Percentiles rank a stretch among this genome's conserved stretches.
Conservation (phyloP, 2,113 vertebrate species). For the Chitala chitala region DNA sequence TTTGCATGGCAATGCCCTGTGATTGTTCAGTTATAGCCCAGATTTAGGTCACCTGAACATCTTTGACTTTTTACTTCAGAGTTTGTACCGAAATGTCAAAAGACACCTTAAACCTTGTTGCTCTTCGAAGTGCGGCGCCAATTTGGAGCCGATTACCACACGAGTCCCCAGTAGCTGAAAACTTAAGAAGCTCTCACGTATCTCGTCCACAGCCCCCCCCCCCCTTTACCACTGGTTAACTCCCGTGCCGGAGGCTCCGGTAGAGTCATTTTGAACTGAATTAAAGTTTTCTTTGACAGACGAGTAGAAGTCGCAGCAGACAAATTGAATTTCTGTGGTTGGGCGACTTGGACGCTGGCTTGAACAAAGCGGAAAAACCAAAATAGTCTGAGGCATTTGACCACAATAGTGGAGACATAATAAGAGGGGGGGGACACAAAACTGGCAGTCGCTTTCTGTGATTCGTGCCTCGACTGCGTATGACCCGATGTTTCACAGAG, state of each 20-base stretch:
- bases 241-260: background rate
- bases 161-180: background rate
- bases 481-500: background rate
- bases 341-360: slow-evolving; percentile 45
- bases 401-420: slow-evolving; percentile 25
- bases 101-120: background rate
- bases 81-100: too few species aligned
- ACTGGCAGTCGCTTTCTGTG: background rate
- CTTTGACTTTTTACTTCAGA: background rate
- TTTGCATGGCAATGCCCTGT: background rate
- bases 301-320: slow-evolving; percentile 38
- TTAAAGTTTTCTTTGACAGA: slow-evolving; percentile 41
- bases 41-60: background rate
- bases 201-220: background rate
- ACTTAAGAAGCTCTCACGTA: background rate
- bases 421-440: slow-evolving; percentile 20
- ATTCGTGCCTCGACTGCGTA: background rate
- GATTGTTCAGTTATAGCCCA: background rate
- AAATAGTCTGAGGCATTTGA: slow-evolving; percentile 41
- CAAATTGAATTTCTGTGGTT: slow-evolving; percentile 51
- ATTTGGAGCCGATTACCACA: background rate
- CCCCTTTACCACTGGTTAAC: background rate
- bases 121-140: background rate
- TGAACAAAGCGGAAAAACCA: slow-evolving; percentile 33
- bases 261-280: slow-evolving; percentile 39